These are phyloP conservation scores for Schmidtea mediterranea DNA, from an alignment of 1,140 invertebrate genomes.

Conservation along the genomic window DNA sequence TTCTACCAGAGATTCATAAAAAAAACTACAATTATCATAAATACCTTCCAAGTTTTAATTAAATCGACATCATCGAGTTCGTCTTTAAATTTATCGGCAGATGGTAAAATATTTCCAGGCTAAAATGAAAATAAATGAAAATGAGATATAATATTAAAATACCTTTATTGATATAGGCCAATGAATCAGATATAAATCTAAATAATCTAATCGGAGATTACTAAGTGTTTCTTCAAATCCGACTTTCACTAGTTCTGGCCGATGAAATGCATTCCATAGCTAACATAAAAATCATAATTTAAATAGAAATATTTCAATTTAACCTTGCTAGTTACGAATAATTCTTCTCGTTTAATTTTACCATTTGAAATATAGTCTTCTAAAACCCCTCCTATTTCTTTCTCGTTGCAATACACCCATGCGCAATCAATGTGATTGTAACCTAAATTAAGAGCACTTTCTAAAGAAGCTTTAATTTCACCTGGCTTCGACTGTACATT, in stretches of 20 bases:
- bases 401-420: slow-evolving; percentile 2
- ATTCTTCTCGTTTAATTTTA: slow-evolving; percentile 2
- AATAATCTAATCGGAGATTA: slow-evolving; percentile 37
- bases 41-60: no score
- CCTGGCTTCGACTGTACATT: neutral
- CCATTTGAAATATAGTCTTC: neutral
- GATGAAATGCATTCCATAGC: slow-evolving; percentile 40
- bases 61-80: no score
- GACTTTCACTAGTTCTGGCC: slow-evolving; percentile 32
- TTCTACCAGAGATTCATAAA: no score
- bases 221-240: slow-evolving; percentile 35
- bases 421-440: slow-evolving; percentile 6
- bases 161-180: slow-evolving; percentile 39
- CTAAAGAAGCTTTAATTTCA: neutral
- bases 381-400: slow-evolving; percentile 1
- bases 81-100: no score
- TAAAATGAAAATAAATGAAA: no score
- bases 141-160: no score
- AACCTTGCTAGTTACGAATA: slow-evolving; percentile 5
- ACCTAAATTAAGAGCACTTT: slow-evolving; percentile 2
- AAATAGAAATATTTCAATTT: no score
- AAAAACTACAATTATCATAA: no score
- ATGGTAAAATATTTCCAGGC: no score
- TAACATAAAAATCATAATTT: no score
- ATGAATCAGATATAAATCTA: slow-evolving; percentile 48